Evolutionary conservation across 92 coral and sea anemone species (phyloP).

Genomic region (Scolanthus callimorphus): DNA sequence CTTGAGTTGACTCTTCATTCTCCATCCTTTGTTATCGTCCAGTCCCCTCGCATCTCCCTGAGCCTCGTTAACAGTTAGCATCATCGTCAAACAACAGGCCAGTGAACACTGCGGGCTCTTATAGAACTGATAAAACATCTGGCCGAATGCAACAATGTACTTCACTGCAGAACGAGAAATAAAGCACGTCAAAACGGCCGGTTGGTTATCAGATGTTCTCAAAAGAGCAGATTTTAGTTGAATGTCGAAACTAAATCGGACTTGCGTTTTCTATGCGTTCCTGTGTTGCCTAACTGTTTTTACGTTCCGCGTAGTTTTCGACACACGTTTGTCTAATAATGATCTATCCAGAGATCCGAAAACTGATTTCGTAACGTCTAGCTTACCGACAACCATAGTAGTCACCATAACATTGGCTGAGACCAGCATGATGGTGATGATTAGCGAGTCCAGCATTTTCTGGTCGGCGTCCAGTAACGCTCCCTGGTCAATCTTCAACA

Average conservation of each 20-base stretch:
- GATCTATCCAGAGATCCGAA: too few species aligned
- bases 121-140: neutral
- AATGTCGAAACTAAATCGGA: too few species aligned
- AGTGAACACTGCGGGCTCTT: slow-evolving; percentile 17
- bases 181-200: too few species aligned
- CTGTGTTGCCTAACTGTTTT: too few species aligned
- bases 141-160: slow-evolving; percentile 6
- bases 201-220: too few species aligned
- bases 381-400: slow-evolving; percentile 9
- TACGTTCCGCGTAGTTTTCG: too few species aligned
- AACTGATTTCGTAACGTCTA: too few species aligned
- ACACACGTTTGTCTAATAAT: too few species aligned
- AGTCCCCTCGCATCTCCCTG: slow-evolving; percentile 8
- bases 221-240: too few species aligned
- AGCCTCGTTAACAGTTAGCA: slow-evolving; percentile 10
- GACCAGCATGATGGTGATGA: slow-evolving; percentile 5
- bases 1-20: slow-evolving; percentile 1
- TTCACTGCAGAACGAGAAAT: slow-evolving; percentile 6
- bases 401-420: slow-evolving; percentile 17
- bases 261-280: too few species aligned
- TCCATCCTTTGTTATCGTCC: slow-evolving; percentile 8
- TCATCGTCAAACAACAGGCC: slow-evolving; percentile 9
- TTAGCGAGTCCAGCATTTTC: slow-evolving; percentile 4
- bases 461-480: slow-evolving; percentile 11
- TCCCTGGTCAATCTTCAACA: slow-evolving; percentile 17